Base-by-base conservation (phyloP, 2,888 invertebrate genomes). In the Melanargia galathea region DNA sequence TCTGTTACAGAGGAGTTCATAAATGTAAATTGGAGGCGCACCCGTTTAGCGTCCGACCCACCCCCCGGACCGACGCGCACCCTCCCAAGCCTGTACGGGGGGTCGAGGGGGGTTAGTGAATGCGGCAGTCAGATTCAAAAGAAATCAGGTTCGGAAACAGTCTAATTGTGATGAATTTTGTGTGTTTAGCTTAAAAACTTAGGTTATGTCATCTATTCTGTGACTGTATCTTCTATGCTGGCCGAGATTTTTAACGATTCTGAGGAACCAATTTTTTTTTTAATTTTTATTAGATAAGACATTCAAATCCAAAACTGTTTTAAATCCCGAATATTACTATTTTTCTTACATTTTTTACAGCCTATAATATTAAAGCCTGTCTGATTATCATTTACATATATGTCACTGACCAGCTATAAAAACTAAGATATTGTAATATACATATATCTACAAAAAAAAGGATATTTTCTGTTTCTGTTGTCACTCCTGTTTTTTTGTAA, bases 1-100 rank as follows among this genome's bases (percentile, higher is more conserved):
- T 90, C 87, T 82, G 87, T 90, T 87, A 87, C 85, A 83, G n/a
- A n/a, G 83, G 84, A 86, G 86, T 90, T 89, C 90, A 90, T 89
- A 90, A 90, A 90, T 90, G 90, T 90, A 90, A 89, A 90, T 90
- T 88, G 89, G 84, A 84, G 86, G 87, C 84, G 84, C 80, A 85
- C 87, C 86, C 89, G 88, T 84, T 89, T 86, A 85, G 72, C 73
- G 77, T 69, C 68, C 75, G 69, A 68, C 71, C 55, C 72, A 43
- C 67, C 70, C 62, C 40, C 45, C 22, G 45, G 40, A 26, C 68
- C 24, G n/a, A 33, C 38, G 10, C 43, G 51, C 63, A 33, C 57
- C 57, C 57, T n/a, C 57, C 18, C 18, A 51, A 33, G 70, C 67
- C 70, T 70, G 70, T 70, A 75, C 71, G 72, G 75, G 74, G 75